These are phyloP conservation scores for Helicoverpa zea DNA, from an alignment of 1,140 invertebrate species.

Conservation along the genomic window DNA sequence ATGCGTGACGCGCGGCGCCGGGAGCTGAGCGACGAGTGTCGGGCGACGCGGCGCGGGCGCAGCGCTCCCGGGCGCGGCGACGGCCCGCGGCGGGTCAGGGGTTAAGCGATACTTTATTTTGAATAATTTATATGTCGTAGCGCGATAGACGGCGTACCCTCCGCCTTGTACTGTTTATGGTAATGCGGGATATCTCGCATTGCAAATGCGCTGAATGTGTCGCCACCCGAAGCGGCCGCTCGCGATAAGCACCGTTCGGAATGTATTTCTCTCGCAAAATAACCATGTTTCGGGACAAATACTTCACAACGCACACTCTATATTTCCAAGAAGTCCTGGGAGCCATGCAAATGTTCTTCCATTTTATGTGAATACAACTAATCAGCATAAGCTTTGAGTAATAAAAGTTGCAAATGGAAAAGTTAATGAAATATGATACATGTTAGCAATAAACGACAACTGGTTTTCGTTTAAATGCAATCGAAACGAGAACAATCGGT, in stretches of 20 bases:
- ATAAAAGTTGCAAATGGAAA: slow-evolving; percentile 25
- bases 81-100: slow-evolving; percentile 76
- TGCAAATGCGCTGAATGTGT: slow-evolving; percentile 86
- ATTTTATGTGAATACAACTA: not conserved
- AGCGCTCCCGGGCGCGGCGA: slow-evolving; percentile 60
- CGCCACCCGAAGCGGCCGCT: slow-evolving; percentile 72
- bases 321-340: slow-evolving; percentile 44
- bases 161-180: slow-evolving; percentile 85
- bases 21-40: slow-evolving; percentile 27
- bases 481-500: slow-evolving; percentile 74
- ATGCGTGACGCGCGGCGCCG: slow-evolving; percentile 28
- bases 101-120: slow-evolving; percentile 87
- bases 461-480: slow-evolving; percentile 57
- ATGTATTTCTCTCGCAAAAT: slow-evolving; percentile 73
- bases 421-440: slow-evolving; percentile 40
- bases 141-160: slow-evolving; percentile 85
- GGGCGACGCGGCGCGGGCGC: slow-evolving; percentile 36
- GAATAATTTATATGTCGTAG: slow-evolving; percentile 86
- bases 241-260: slow-evolving; percentile 73
- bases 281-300: slow-evolving; percentile 67
- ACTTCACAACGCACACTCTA: slow-evolving; percentile 52
- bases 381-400: not conserved
- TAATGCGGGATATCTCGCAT: slow-evolving; percentile 85
- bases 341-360: not conserved
- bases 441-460: slow-evolving; percentile 52